Evolutionary conservation across 2,113 vertebrate species (phyloP).

Genomic region (Myxocyprinus asiaticus): DNA sequence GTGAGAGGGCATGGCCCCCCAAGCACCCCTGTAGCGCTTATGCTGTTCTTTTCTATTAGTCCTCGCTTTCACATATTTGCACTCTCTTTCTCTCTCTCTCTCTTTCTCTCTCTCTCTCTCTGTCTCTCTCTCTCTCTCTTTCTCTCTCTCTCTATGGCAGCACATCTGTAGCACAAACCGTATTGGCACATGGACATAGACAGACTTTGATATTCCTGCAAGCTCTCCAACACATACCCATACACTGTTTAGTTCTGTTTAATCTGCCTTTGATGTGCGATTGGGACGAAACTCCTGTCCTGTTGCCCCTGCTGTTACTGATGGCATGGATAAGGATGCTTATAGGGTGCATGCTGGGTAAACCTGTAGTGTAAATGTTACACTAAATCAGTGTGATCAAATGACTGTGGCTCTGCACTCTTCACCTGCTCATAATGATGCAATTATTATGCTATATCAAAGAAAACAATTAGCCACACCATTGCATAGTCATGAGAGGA

Average conservation of each 20-base stretch:
- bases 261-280: constrained; percentile 2
- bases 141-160: background rate
- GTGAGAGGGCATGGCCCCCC: too few relatives aligned
- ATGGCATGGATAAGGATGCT: constrained; percentile 6
- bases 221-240: background rate
- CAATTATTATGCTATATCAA: background rate
- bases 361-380: background rate
- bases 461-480: too few relatives aligned
- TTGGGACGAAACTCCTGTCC: constrained; percentile 17
- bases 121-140: too few relatives aligned
- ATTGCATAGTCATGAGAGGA: too few relatives aligned
- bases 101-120: too few relatives aligned
- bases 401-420: background rate
- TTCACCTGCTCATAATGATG: background rate
- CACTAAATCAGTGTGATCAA: background rate
- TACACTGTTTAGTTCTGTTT: background rate
- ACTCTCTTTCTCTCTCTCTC: too few relatives aligned
- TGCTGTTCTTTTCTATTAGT: too few relatives aligned
- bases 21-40: too few relatives aligned
- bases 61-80: too few relatives aligned
- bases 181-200: constrained; percentile 21
- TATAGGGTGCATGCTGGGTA: background rate
- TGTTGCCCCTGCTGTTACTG: background rate
- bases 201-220: constrained; percentile 33
- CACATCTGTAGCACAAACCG: background rate